Evolutionary conservation across 2,797 vertebrate species (phyloP).

Genomic region (Danio aesculapii): DNA sequence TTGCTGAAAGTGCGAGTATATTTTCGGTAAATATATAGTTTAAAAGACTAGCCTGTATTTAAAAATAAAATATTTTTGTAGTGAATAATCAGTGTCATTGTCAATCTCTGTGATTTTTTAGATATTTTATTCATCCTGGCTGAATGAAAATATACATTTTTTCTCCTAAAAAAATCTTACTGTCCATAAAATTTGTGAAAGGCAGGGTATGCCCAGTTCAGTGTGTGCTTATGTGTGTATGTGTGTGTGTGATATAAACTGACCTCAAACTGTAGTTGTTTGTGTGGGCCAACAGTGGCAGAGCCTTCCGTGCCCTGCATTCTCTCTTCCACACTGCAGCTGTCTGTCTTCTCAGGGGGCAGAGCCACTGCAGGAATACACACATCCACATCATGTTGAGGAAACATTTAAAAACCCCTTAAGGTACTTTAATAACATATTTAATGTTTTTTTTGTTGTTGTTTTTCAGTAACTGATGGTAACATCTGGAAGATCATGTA

Average conservation of each 20-base stretch:
- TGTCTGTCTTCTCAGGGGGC: constrained; percentile 93
- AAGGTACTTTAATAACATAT: constrained; percentile 23
- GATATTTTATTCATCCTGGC: neutral
- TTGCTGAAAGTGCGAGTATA: no score
- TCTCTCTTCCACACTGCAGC: constrained; percentile 89
- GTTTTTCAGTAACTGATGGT: neutral
- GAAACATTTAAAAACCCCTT: constrained; percentile 48
- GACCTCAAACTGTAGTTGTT: constrained; percentile 98
- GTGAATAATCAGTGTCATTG: no score
- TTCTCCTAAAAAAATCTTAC: neutral
- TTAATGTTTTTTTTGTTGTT: neutral
- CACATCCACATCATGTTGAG: constrained; percentile 50
- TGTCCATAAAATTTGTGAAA: neutral
- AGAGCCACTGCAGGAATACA: constrained; percentile 85
- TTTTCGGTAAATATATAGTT: neutral
- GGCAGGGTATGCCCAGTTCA: neutral
- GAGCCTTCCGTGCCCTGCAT: constrained; percentile 85
- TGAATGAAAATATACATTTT: no score
- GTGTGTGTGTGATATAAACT: constrained; percentile 65
- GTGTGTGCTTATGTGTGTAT: neutral
- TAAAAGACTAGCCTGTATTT: neutral
- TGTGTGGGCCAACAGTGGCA: constrained; percentile 83
- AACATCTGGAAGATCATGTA: neutral
- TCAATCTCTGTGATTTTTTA: neutral
- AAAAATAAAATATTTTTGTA: neutral